Evolutionary conservation across 2,113 vertebrate genomes (phyloP).

Genomic region (Ascaphus truei): DNA sequence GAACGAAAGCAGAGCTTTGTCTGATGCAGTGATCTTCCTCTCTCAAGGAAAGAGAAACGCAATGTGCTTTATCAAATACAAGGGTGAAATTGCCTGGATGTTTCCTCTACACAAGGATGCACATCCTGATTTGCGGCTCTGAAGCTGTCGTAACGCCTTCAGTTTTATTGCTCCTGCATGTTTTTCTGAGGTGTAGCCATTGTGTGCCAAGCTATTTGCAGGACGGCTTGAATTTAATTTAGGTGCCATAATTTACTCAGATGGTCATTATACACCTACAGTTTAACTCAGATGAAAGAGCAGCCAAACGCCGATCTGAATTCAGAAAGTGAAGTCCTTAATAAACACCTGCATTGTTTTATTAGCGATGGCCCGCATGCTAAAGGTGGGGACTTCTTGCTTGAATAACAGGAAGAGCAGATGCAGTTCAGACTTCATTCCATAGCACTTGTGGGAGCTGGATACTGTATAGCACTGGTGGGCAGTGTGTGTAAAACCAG

Average conservation of each 20-base stretch:
- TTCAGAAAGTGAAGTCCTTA: constrained; percentile 37
- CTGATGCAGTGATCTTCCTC: not conserved
- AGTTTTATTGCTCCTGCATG: not conserved
- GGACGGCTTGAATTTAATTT: too few species aligned
- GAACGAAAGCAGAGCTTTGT: too few species aligned
- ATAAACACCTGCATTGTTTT: constrained; percentile 59
- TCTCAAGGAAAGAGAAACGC: not conserved
- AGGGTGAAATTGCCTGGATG: not conserved
- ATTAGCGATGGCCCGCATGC: constrained; percentile 66
- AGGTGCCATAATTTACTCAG: too few species aligned
- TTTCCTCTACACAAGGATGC: not conserved
- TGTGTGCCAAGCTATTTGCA: not conserved
- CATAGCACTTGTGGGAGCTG: constrained; percentile 68
- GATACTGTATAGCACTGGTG: constrained; percentile 70
- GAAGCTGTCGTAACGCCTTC: not conserved
- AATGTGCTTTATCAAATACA: not conserved
- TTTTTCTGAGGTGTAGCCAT: too few species aligned
- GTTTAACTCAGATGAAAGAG: too few species aligned
- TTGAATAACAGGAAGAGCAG: constrained; percentile 70
- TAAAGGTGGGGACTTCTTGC: constrained; percentile 70
- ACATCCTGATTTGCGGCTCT: not conserved
- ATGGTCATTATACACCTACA: too few species aligned
- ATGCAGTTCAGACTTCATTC: constrained; percentile 67
- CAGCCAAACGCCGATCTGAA: too few species aligned
- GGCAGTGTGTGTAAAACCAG: constrained; percentile 59